Evolutionary conservation across 2,888 invertebrate genomes (phyloP).

Genomic region (Plebejus argus): DNA sequence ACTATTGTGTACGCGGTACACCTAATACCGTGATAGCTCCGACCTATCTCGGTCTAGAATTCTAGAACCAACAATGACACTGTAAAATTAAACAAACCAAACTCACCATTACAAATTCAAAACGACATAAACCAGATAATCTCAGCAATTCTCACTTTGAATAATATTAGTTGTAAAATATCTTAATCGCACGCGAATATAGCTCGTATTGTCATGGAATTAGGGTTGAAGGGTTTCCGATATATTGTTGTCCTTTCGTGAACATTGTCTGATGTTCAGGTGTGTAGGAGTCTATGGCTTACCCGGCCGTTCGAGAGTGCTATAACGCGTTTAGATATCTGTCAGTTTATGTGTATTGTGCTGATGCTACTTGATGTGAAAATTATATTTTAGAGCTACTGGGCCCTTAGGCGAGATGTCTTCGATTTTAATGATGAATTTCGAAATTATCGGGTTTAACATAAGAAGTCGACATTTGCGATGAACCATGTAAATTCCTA

Average conservation of each 20-base stretch:
- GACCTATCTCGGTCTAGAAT: conserved; percentile 12
- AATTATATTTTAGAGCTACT: neutral
- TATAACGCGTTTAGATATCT: conserved; percentile 16
- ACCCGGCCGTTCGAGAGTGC: neutral
- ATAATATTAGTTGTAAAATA: conserved; percentile 43
- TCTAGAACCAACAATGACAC: conserved; percentile 16
- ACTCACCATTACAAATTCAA: conserved; percentile 32
- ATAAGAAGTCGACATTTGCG: too few relatives aligned
- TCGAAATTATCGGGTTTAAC: too few relatives aligned
- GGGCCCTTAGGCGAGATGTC: neutral
- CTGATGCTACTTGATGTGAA: conserved; percentile 9
- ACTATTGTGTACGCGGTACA: neutral
- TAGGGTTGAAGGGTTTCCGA: conserved; percentile 33
- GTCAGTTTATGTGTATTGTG: conserved; percentile 1
- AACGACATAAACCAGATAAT: conserved; percentile 44
- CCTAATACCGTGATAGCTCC: neutral
- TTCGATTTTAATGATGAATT: too few relatives aligned
- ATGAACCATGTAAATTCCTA: too few relatives aligned
- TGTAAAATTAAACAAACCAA: conserved; percentile 21
- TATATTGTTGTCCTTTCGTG: conserved; percentile 42
- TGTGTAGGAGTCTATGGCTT: conserved; percentile 43
- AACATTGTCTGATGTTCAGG: conserved; percentile 44
- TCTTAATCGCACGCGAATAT: conserved; percentile 36
- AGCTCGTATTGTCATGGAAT: conserved; percentile 35
- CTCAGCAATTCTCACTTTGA: conserved; percentile 48